These are phyloP conservation scores for Anarrhichthys ocellatus DNA, from an alignment of 2,113 vertebrate species.

Conservation along the genomic window DNA sequence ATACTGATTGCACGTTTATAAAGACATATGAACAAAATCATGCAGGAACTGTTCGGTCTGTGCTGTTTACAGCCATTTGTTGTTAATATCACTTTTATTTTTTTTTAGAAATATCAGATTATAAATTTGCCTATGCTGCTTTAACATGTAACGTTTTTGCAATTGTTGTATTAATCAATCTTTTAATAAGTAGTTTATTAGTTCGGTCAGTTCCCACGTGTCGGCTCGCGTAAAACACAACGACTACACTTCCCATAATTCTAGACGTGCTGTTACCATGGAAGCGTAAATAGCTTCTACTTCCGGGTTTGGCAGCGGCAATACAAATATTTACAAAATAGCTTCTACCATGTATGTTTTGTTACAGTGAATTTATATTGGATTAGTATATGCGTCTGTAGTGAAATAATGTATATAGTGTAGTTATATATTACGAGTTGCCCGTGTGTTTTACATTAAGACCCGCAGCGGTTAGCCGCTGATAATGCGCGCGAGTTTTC, in stretches of 20 bases:
- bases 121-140: not conserved
- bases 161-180: not conserved
- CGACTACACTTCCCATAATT: slow-evolving; percentile 65
- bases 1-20: not conserved
- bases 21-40: not conserved
- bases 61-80: not conserved
- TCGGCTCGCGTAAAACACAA: not conserved
- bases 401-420: not conserved
- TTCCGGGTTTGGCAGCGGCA: not conserved
- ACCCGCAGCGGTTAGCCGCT: slow-evolving; percentile 70
- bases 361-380: rapidly evolving
- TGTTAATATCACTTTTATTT: not conserved
- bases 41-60: not conserved
- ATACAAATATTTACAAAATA: not conserved
- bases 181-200: not conserved
- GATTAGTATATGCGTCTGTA: not conserved
- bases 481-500: slow-evolving; percentile 81
- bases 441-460: not conserved
- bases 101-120: not conserved
- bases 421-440: not conserved
- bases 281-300: slow-evolving; percentile 2
- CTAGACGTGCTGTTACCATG: slow-evolving; percentile 12
- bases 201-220: too few species aligned
- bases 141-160: not conserved
- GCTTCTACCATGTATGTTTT: not conserved